These are phyloP conservation scores for Pterophyllum scalare DNA, from an alignment of 2,113 vertebrate genomes.

Conservation along the genomic window DNA sequence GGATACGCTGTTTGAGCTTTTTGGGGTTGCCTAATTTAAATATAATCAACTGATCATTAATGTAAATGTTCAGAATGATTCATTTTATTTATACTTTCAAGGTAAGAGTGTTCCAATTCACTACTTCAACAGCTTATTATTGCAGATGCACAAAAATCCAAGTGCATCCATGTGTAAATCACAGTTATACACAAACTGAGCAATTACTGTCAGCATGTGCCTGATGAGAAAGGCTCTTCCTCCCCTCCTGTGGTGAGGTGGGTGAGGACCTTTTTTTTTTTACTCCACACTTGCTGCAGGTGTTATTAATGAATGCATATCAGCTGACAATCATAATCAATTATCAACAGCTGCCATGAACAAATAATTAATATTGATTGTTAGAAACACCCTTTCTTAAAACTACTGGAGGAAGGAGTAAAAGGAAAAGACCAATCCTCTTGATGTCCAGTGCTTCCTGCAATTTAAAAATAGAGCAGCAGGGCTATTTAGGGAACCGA, in stretches of 20 bases:
- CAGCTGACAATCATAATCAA: neutral
- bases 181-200: constrained; percentile 21
- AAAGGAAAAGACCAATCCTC: constrained; percentile 31
- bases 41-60: neutral
- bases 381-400: neutral
- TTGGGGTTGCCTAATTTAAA: neutral
- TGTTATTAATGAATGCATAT: constrained; percentile 5
- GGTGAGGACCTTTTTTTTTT: neutral
- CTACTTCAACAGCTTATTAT: neutral
- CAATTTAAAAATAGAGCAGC: constrained; percentile 20
- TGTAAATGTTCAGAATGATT: neutral
- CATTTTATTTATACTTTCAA: neutral
- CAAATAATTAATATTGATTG: neutral
- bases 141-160: neutral
- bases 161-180: constrained; percentile 4
- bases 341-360: neutral
- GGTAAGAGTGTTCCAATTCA: neutral
- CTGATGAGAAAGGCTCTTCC: constrained; percentile 8
- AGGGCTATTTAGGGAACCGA: constrained; percentile 36
- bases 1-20: neutral
- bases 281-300: neutral
- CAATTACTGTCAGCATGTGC: constrained; percentile 30
- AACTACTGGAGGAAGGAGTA: neutral
- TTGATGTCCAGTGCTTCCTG: constrained; percentile 26
- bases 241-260: neutral